Percentiles rank a stretch among this genome's conserved stretches.
phyloP scores from a whole-genome alignment of 2,888 invertebrate species.

The Celastrina argiolus region DNA sequence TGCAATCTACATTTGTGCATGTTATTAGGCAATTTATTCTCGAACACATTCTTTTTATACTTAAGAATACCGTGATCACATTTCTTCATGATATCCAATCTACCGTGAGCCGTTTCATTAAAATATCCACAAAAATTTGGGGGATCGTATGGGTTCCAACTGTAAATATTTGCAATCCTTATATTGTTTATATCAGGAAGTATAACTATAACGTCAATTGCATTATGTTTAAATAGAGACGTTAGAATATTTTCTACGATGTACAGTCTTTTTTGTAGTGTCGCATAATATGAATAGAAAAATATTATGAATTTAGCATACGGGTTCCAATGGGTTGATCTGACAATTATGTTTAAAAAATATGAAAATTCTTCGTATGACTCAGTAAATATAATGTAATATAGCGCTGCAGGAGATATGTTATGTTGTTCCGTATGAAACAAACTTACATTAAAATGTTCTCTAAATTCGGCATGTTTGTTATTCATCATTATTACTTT shows the following conservation, averaged over 20 bases:
- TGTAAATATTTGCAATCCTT: constrained; percentile 50
- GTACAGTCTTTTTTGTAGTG: constrained; percentile 32
- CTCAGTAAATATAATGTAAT: constrained; percentile 54
- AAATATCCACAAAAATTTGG: constrained; percentile 59
- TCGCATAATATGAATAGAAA: constrained; percentile 52
- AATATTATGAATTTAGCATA: constrained; percentile 55
- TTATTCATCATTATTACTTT: constrained; percentile 46
- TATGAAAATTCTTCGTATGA: constrained; percentile 47
- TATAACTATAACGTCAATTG: constrained; percentile 49
- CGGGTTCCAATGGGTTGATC: constrained; percentile 61
- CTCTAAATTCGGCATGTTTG: constrained; percentile 34
- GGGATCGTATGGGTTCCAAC: constrained; percentile 62
- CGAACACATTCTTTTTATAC: constrained; percentile 40
- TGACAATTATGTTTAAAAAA: constrained; percentile 46
- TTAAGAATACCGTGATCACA: constrained; percentile 52
- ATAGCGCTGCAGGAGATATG: constrained; percentile 46
- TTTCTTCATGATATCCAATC: constrained; percentile 48
- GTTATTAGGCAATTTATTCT: constrained; percentile 46
- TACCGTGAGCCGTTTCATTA: constrained; percentile 52
- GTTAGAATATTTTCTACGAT: constrained; percentile 50
- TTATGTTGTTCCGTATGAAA: constrained; percentile 45
- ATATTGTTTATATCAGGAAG: constrained; percentile 47
- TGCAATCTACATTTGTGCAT: constrained; percentile 67
- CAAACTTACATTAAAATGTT: constrained; percentile 32
- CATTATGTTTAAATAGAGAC: constrained; percentile 55